Evolutionary conservation across 1,140 invertebrate genomes (phyloP).

Genomic region (Copidosoma floridanum): DNA sequence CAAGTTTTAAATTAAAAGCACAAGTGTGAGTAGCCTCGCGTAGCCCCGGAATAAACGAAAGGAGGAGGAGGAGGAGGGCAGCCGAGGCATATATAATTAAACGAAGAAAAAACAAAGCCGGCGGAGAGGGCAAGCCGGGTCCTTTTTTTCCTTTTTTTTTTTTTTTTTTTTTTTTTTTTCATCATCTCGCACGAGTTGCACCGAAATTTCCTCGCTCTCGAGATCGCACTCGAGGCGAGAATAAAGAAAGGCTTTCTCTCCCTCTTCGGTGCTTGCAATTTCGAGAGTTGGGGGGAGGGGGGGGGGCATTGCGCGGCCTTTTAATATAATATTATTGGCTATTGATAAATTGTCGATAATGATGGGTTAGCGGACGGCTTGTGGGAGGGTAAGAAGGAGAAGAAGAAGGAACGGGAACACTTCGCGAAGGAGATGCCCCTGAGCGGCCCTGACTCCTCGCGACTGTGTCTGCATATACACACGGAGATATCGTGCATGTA

Average conservation of each 20-base stretch:
- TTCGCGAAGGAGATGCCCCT: slow-evolving; percentile 14
- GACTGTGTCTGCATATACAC: no score
- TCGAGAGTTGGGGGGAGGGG: slow-evolving; percentile 3
- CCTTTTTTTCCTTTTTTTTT: no score
- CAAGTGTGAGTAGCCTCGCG: no score
- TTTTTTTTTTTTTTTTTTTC: no score
- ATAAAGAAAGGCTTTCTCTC: slow-evolving; percentile 6
- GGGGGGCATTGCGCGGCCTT: slow-evolving; percentile 37
- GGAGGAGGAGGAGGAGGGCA: no score
- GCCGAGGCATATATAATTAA: no score
- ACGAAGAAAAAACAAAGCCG: no score
- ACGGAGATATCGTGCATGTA: no score
- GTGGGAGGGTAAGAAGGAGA: slow-evolving; percentile 19
- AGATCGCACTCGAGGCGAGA: slow-evolving; percentile 31
- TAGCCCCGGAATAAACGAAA: no score
- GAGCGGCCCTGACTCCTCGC: slow-evolving; percentile 5
- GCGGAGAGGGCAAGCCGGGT: no score
- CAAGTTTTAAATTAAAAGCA: no score
- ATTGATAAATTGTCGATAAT: slow-evolving; percentile 61
- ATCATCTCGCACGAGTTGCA: no score
- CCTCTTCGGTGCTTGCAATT: slow-evolving; percentile 3
- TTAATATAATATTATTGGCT: slow-evolving; percentile 61
- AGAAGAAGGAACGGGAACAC: slow-evolving; percentile 29
- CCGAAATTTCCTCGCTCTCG: slow-evolving; percentile 26
- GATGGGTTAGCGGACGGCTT: slow-evolving; percentile 46